A percentile compares a stretch with the other conserved stretches of the same genome.
phyloP scores from a whole-genome alignment of 2,888 invertebrate species.

The Hesperia comma region DNA sequence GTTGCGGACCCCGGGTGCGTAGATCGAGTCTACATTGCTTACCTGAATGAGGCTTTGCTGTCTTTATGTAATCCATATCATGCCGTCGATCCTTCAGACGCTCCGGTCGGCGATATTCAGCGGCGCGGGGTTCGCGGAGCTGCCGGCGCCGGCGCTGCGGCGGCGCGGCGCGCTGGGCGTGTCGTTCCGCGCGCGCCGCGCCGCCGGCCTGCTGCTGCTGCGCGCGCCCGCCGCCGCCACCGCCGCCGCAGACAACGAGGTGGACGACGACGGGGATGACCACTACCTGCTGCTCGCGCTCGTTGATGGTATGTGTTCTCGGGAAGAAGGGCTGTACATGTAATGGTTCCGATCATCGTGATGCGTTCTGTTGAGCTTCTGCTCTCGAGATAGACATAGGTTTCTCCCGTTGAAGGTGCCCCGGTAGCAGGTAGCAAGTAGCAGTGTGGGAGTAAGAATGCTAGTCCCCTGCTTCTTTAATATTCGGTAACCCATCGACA shows the following conservation, averaged over 20 bases:
- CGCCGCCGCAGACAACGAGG: slow-evolving; percentile 53
- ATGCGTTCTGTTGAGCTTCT: too few relatives aligned
- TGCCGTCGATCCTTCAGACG: slow-evolving; percentile 66
- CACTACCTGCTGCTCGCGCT: slow-evolving; percentile 66
- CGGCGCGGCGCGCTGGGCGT: slow-evolving; percentile 89
- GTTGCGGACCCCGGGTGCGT: slow-evolving; percentile 87
- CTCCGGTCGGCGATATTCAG: slow-evolving; percentile 89
- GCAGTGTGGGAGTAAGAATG: too few relatives aligned
- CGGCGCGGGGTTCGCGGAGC: slow-evolving; percentile 91
- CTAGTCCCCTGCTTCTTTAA: too few relatives aligned
- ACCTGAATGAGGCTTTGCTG: too few relatives aligned
- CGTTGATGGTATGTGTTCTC: slow-evolving; percentile 55
- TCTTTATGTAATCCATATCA: not conserved
- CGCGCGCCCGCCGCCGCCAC: slow-evolving; percentile 80
- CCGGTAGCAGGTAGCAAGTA: too few relatives aligned
- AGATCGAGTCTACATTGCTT: too few relatives aligned
- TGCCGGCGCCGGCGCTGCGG: slow-evolving; percentile 87
- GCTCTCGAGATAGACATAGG: too few relatives aligned
- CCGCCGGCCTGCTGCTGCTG: slow-evolving; percentile 88
- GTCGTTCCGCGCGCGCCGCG: slow-evolving; percentile 88
- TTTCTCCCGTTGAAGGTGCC: too few relatives aligned
- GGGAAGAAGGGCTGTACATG: too few relatives aligned
- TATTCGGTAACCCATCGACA: too few relatives aligned
- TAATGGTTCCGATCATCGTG: too few relatives aligned
- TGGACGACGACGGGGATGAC: slow-evolving; percentile 60